These are phyloP conservation scores for Nasonia oneida DNA, from an alignment of 2,888 invertebrate genomes.

Conservation along the genomic window DNA sequence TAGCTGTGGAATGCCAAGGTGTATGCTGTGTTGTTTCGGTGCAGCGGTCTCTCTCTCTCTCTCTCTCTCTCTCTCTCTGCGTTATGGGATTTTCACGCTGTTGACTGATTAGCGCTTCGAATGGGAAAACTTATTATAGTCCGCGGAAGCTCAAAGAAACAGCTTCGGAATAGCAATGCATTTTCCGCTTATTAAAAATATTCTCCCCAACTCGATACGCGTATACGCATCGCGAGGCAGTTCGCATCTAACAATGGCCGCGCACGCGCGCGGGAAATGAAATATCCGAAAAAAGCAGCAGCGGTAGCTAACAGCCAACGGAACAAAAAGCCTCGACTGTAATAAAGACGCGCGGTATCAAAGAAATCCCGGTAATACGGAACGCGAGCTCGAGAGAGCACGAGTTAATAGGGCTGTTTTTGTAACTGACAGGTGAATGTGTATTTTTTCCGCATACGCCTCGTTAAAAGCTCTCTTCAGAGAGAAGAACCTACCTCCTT, in stretches of 20 bases:
- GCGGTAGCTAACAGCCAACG: slow-evolving; percentile 2
- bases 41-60: not conserved
- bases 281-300: not conserved
- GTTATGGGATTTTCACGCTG: not conserved
- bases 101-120: not conserved
- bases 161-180: too few relatives aligned
- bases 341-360: slow-evolving; percentile 53
- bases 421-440: slow-evolving; percentile 54
- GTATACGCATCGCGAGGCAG: not conserved
- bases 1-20: not conserved
- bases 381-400: not conserved
- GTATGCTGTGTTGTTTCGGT: not conserved
- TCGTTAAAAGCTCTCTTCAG: not conserved
- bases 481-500: not conserved
- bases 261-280: slow-evolving; percentile 5
- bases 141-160: too few relatives aligned
- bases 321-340: slow-evolving; percentile 24
- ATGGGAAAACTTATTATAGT: too few relatives aligned
- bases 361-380: slow-evolving; percentile 50
- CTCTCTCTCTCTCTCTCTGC: not conserved
- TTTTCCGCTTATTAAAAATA: slow-evolving; percentile 33
- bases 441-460: not conserved
- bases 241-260: slow-evolving; percentile 37
- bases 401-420: slow-evolving; percentile 50
- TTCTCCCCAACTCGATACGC: not conserved